Evolutionary conservation across 2,113 vertebrate genomes (phyloP), one percentile per base, ranked within the genome.

Genomic region (Nipponia nippon): DNA sequence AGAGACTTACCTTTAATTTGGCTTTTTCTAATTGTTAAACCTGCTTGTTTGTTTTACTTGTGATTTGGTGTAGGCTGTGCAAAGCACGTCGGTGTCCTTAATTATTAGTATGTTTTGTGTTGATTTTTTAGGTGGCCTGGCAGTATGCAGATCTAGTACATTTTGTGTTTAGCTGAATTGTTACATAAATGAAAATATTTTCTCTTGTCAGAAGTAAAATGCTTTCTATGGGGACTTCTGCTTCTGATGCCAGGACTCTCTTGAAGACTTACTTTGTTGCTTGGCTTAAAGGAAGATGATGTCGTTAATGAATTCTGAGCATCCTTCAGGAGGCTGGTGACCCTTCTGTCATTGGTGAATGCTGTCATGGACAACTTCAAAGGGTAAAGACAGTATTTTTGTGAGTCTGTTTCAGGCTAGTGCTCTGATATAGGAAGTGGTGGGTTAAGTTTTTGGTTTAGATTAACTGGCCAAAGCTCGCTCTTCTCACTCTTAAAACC

Each of bases 181-280:
- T 69, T 69, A 58, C 53, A 21, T 85, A n/a, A 85, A 76, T 79
- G 32, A 77, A 94, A 95, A 85, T 91, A 32, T 71, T 80, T 89
- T 95, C 70, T 95, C 38, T 95, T 83, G 32, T 17, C 93, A 97
- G 95, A 81, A 83, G 19, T 93, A 87, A 95, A 90, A 95, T 95
- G 96, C 71, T 80, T 53, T 95, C 71, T 83, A 4, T 67, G 87
- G 59, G 30, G 49, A 91, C 52, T 86, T 95, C 65, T 46, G 61
- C 85, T 88, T 91, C 75, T 67, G 70, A 38, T 83, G 55, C 55
- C 61, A 66, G 26, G 20, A 88, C 67, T 81, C 21, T 76, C 29
- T 62, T 76, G 93, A 96, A 94, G 65, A 83, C 61, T 49, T 71
- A 8, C 2, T 77, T 88, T 91, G 26, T 80, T 76, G 58, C 59